Base-by-base conservation (phyloP, 2,888 invertebrate species). In the Nymphalis polychloros region DNA sequence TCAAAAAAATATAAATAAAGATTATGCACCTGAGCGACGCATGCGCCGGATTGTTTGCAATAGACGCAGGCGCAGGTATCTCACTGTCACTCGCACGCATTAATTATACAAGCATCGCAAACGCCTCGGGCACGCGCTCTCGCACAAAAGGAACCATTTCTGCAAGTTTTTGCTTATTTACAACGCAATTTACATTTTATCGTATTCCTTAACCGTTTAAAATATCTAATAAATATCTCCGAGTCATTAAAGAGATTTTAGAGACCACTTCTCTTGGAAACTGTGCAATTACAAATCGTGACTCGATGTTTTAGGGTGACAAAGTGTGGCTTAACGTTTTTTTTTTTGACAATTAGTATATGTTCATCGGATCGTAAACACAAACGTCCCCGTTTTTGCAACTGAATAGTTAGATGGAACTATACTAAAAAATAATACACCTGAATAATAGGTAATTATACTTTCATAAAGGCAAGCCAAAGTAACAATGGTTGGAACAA, bases 401-500 rank as follows among this genome's bases (percentile, higher is more conserved):
- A 87, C 76, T 84, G 88, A 88, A 88, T 86, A 77, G 84, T 41
- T 78, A 78, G 72, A 71, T 75, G 77, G 78, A 74, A 83, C 82
- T 57, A 63, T 82, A 75, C 79, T 81, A 75, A 83, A 85, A 87
- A 89, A 87, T 84, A 85, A 84, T 85, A 79, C 81, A 80, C 80
- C 81, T 83, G 87, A 87, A 90, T 88, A 89, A 89, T 86, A 83
- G 86, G 82, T 91, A 91, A 91, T 91, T 91, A 92, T 85, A 83
- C 81, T 84, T 85, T 81, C 82, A 85, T 83, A 83, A 81, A 80
- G 81, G 81, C 74, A 77, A 10, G 13, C 3, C 13, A 41, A 41
- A 71, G 74, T 78, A 78, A 88, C 89, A 88, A 88, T 85, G 81
- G 84, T 67, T 76, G 80, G 80, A 79, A 81, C 85, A 81, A 83